Percentiles rank a stretch among this genome's conserved stretches.
These are phyloP conservation scores for Chouioia cunea DNA, from an alignment of 2,888 invertebrate species.

Conservation along the genomic window DNA sequence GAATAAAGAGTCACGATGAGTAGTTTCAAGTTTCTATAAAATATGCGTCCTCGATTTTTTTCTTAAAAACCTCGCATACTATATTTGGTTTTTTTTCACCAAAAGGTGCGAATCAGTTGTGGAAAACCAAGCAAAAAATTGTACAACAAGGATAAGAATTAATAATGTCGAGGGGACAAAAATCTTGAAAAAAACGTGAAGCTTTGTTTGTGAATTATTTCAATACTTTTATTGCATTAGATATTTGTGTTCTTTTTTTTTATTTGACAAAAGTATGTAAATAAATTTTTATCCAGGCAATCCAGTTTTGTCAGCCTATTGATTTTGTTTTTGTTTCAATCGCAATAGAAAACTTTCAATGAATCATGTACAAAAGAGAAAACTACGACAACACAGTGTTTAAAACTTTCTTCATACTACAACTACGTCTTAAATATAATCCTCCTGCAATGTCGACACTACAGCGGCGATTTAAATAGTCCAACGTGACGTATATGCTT, in stretches of 20 bases:
- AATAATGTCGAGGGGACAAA: slow-evolving; percentile 3
- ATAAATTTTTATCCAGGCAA: slow-evolving; percentile 39
- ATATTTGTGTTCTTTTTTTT: slow-evolving; percentile 30
- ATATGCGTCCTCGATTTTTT: slow-evolving; percentile 10
- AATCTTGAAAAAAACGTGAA: slow-evolving; percentile 4
- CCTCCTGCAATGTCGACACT: slow-evolving; percentile 23
- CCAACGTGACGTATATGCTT: slow-evolving; percentile 4
- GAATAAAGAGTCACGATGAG: slow-evolving; percentile 37
- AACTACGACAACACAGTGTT: slow-evolving; percentile 16
- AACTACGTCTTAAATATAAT: slow-evolving; percentile 30
- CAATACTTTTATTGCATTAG: slow-evolving; percentile 44
- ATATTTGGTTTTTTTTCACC: too few relatives aligned
- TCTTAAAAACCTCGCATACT: slow-evolving; percentile 18
- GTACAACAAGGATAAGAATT: background rate
- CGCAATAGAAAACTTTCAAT: slow-evolving; percentile 35
- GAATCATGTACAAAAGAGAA: slow-evolving; percentile 30
- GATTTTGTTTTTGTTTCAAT: slow-evolving; percentile 21
- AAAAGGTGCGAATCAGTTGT: too few relatives aligned
- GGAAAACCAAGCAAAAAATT: slow-evolving; percentile 6
- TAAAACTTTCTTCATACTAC: slow-evolving; percentile 19
- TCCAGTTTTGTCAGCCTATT: slow-evolving; percentile 30
- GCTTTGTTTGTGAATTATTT: slow-evolving; percentile 40
- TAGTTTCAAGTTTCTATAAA: slow-evolving; percentile 30
- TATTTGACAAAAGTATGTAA: slow-evolving; percentile 39
- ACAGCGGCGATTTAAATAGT: slow-evolving; percentile 33